Percentiles rank a stretch among this genome's conserved stretches.
phyloP scores from a whole-genome alignment of 2,888 invertebrate species.

The Osmoderma eremita region DNA sequence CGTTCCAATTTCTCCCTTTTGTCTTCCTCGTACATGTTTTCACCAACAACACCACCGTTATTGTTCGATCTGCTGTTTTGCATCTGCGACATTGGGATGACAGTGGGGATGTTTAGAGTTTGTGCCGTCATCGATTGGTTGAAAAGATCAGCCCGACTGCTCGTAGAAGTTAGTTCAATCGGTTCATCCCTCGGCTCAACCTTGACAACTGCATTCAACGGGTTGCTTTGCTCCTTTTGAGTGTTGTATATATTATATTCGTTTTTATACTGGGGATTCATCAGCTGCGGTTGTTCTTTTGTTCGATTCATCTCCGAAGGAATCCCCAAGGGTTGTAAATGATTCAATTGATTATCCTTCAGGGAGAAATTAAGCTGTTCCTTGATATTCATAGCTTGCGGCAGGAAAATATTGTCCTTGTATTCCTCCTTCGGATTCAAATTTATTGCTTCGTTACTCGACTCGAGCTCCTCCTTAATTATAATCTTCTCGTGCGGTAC shows the following conservation, averaged over 20 bases:
- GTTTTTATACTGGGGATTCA: conserved; percentile 54
- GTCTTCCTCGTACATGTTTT: conserved; percentile 54
- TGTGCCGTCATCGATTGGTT: conserved; percentile 49
- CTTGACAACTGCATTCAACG: conserved; percentile 57
- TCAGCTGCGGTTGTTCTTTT: conserved; percentile 54
- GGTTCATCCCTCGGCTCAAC: conserved; percentile 62
- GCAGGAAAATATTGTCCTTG: conserved; percentile 56
- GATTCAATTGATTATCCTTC: conserved; percentile 54
- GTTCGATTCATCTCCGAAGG: conserved; percentile 52
- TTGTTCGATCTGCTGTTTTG: conserved; percentile 41
- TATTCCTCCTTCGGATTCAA: conserved; percentile 49
- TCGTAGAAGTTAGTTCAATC: conserved; percentile 59
- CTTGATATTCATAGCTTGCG: conserved; percentile 54
- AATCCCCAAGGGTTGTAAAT: conserved; percentile 52
- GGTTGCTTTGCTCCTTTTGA: conserved; percentile 45
- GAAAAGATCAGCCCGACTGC: conserved; percentile 42
- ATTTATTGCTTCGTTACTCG: conserved; percentile 55
- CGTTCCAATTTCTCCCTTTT: conserved; percentile 52
- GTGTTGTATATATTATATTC: conserved; percentile 39
- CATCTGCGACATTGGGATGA: conserved; percentile 56
- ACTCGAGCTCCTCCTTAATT: conserved; percentile 60
- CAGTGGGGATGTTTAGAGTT: conserved; percentile 61
- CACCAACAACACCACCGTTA: conserved; percentile 11
- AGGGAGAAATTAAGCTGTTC: conserved; percentile 56
- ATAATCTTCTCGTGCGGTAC: conserved; percentile 67